These are phyloP conservation scores for Notodonta dromedarius DNA, from an alignment of 2,888 invertebrate genomes.

Conservation along the genomic window DNA sequence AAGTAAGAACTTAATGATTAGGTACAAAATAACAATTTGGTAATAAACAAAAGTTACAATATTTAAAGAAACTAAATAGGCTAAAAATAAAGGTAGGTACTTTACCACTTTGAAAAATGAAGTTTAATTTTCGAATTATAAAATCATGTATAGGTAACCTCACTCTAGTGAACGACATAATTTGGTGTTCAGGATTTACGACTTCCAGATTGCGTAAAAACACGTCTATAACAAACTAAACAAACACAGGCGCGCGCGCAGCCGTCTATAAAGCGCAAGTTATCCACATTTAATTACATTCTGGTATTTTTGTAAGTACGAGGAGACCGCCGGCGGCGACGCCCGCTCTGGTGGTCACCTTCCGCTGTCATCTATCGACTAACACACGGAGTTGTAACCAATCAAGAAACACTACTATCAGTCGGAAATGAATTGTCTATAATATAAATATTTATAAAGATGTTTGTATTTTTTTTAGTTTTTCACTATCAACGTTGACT, in stretches of 20 bases:
- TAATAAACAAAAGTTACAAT: too few species aligned
- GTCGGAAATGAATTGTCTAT: too few species aligned
- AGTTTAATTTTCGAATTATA: conserved; percentile 16
- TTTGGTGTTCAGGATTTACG: conserved; percentile 81
- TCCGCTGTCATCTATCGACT: conserved; percentile 14
- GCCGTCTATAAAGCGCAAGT: conserved; percentile 82
- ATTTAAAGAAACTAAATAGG: too few species aligned
- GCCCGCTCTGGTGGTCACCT: conserved; percentile 68
- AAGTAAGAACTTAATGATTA: too few species aligned
- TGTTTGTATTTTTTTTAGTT: too few species aligned
- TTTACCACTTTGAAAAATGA: conserved; percentile 5
- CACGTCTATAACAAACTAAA: conserved; percentile 82
- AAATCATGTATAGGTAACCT: conserved; percentile 57
- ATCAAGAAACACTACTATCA: conserved; percentile 9
- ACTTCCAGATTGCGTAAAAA: conserved; percentile 85
- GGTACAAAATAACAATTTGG: too few species aligned
- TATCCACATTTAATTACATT: conserved; percentile 83
- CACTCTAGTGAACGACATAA: conserved; percentile 79
- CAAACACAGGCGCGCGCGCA: conserved; percentile 78
- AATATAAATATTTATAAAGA: too few species aligned
- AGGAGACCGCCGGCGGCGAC: conserved; percentile 76
- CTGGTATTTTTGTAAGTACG: conserved; percentile 83
- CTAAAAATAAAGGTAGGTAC: neutral
- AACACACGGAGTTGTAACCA: conserved; percentile 14
- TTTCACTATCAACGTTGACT: too few species aligned